Base-by-base conservation (phyloP, 2,888 invertebrate species). In the Colostygia pectinataria region DNA sequence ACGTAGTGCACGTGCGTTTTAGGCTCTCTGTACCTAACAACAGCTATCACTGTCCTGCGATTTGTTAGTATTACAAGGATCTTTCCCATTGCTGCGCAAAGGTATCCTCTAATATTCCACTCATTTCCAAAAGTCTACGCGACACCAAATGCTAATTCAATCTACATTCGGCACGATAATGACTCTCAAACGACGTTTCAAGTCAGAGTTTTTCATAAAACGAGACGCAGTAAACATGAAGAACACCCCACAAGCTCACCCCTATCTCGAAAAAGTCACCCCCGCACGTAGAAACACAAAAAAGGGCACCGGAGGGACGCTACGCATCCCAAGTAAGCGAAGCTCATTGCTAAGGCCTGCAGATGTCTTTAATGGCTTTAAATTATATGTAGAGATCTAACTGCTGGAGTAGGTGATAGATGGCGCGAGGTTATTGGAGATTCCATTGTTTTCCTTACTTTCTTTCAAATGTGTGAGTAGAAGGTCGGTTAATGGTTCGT, bases 351-450 rank as follows among this genome's bases (percentile, higher is more conserved):
- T 74, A 73, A 77, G 83, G 80, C 77, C 88, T 86, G 84, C 89
- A 90, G 90, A 90, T 90, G 89, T 86, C 85, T 88, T 86, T 90
- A 89, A 90, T 89, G 88, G 86, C 83, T 86, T 89, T 86, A 89
- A 90, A 89, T 90, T 89, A 87, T 89, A 86, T 83, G 84, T 83
- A 83, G 87, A 86, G 86, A 83, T 79, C 81, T 86, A 84, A 85
- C 80, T 83, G 83, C 83, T 76, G 65, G 57, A 70, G 71, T 74
- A 76, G 77, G 86, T 85, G 85, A 86, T 84, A 84, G 80, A 87
- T 83, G 70, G 78, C 70, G 63, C 59, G 51, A 54, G 57, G 62
- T 48, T 61, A 61, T 60, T 60, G 55, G 58, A 55, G 47, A 56
- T 57, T 15, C 57, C 58, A 53, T 39, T 46, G 54, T 43, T 43